These are phyloP conservation scores for Cisticola juncidis DNA, from an alignment of 2,113 vertebrate species.

Conservation along the genomic window DNA sequence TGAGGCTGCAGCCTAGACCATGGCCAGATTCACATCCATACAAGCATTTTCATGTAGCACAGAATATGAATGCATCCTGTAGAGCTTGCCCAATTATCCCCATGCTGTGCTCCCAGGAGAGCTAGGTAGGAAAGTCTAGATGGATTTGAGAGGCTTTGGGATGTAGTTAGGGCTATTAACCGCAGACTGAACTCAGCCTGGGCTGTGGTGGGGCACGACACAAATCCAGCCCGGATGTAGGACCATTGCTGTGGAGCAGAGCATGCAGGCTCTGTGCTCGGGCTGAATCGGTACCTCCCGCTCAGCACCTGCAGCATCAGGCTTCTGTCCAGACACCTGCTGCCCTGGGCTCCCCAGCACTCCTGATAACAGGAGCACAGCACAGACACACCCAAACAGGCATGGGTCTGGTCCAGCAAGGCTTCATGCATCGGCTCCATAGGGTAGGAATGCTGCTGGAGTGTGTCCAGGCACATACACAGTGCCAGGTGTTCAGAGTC, in stretches of 20 bases:
- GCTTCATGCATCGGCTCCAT: accelerated
- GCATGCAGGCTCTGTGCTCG: neutral
- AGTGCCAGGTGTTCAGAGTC: neutral
- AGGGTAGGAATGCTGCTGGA: neutral
- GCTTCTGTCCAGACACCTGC: neutral
- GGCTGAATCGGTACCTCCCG: neutral
- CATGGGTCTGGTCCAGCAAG: neutral
- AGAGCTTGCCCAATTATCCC: neutral
- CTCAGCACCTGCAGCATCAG: neutral
- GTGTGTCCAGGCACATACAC: neutral
- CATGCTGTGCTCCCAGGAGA: neutral
- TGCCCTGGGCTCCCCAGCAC: neutral
- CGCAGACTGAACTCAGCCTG: neutral
- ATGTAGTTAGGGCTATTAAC: neutral
- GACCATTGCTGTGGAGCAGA: neutral
- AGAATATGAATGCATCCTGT: neutral
- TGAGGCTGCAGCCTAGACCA: neutral
- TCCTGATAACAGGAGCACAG: neutral
- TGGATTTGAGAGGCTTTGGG: neutral
- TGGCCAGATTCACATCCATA: neutral
- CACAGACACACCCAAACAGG: neutral
- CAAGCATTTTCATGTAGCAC: neutral
- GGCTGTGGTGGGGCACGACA: neutral
- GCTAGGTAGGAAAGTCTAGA: neutral
- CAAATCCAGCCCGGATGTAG: neutral